Conservation (phyloP, 2,113 vertebrate genomes). For the Deroptyus accipitrinus region DNA sequence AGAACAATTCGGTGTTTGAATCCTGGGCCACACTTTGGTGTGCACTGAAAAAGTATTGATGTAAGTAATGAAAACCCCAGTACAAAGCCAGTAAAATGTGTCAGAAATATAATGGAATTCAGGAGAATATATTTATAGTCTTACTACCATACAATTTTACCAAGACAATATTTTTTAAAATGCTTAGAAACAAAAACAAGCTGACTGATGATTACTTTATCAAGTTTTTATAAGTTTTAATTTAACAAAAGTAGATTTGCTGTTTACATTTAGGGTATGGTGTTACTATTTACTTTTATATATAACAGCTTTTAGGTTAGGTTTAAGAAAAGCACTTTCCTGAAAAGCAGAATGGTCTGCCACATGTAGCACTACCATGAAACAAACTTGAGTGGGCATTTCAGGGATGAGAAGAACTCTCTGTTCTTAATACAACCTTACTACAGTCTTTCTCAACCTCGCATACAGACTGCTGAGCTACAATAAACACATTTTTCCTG, state of each 20-base stretch:
- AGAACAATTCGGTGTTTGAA: constrained; percentile 95
- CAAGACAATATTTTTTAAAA: background rate
- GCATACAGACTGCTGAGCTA: background rate
- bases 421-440: background rate
- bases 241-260: background rate
- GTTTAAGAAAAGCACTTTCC: background rate
- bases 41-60: constrained; percentile 79
- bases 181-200: background rate
- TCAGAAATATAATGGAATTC: background rate
- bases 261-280: background rate
- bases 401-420: background rate
- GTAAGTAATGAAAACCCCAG: background rate
- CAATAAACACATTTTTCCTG: background rate
- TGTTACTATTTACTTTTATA: background rate
- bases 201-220: background rate
- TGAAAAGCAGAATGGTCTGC: background rate
- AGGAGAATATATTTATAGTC: background rate
- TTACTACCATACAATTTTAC: background rate
- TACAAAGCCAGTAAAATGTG: background rate
- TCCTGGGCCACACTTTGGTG: constrained; percentile 94
- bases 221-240: background rate
- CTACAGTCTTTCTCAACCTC: background rate
- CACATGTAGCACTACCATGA: background rate
- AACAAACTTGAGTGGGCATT: background rate
- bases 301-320: background rate